Evolutionary conservation across 2,797 vertebrate species (phyloP).

Genomic region (Sebastes trivittatus): DNA sequence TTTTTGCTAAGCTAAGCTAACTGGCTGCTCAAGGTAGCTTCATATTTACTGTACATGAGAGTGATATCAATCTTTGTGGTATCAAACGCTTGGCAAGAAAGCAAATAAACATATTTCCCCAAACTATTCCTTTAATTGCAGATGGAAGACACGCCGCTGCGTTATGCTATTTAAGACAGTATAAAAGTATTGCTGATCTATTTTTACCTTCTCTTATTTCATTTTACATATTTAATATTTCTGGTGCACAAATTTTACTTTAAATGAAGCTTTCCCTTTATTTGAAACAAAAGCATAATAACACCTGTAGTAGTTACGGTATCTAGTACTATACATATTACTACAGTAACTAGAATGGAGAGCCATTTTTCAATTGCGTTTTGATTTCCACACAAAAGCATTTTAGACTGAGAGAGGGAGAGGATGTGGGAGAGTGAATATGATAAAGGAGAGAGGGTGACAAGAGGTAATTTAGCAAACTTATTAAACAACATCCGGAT

Average conservation of each 20-base stretch:
- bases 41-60: background rate
- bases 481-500: constrained; percentile 39
- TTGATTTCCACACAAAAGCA: constrained; percentile 11
- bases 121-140: background rate
- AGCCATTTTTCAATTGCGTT: constrained; percentile 28
- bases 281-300: background rate
- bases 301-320: background rate
- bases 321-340: background rate
- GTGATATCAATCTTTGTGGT: background rate
- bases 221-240: background rate
- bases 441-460: constrained; percentile 28
- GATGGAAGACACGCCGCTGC: background rate
- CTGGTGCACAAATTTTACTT: background rate
- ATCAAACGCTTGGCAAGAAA: background rate
- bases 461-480: constrained; percentile 24
- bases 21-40: background rate
- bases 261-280: constrained; percentile 4
- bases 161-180: background rate
- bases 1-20: background rate
- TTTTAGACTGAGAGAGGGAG: background rate
- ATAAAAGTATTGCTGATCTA: background rate
- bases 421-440: background rate
- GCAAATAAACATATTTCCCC: background rate
- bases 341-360: background rate
- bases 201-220: background rate